phyloP scores from a whole-genome alignment of 2,888 invertebrate species.

The Portevinia maculata region DNA sequence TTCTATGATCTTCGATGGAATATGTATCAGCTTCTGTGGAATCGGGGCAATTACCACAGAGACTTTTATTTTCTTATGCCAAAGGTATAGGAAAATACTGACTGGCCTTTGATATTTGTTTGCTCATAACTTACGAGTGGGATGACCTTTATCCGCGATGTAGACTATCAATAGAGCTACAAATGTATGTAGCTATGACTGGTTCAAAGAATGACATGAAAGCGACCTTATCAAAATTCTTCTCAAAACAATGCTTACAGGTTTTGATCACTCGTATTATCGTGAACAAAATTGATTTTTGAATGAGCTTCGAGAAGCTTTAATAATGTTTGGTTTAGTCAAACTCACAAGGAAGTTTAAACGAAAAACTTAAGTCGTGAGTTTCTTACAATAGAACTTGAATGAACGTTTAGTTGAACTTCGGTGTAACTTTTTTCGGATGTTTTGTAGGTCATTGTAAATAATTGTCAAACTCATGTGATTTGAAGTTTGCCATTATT shows the following conservation, averaged over 20 bases:
- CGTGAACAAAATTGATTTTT: too few relatives aligned
- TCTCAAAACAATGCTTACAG: slow-evolving; percentile 40
- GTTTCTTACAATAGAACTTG: too few relatives aligned
- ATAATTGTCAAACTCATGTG: too few relatives aligned
- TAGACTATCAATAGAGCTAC: background rate
- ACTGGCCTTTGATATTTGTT: slow-evolving; percentile 25
- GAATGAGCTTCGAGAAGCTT: background rate
- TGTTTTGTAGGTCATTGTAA: too few relatives aligned
- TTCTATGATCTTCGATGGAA: background rate
- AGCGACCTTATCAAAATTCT: slow-evolving; percentile 16
- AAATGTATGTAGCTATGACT: background rate
- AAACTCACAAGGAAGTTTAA: too few relatives aligned
- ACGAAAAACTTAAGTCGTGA: too few relatives aligned
- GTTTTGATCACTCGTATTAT: slow-evolving; percentile 1
- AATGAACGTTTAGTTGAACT: too few relatives aligned
- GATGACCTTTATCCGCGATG: slow-evolving; percentile 26
- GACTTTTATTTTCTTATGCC: too few relatives aligned
- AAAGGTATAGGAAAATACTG: background rate
- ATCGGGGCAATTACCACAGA: slow-evolving; percentile 1
- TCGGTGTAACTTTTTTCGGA: too few relatives aligned
- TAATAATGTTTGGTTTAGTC: background rate
- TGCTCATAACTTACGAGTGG: slow-evolving; percentile 4
- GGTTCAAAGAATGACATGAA: slow-evolving; percentile 14
- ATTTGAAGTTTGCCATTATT: too few relatives aligned
- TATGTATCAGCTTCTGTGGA: slow-evolving; percentile 11